Base-by-base conservation (phyloP, 2,888 invertebrate species). In the Melipona bicolor region DNA sequence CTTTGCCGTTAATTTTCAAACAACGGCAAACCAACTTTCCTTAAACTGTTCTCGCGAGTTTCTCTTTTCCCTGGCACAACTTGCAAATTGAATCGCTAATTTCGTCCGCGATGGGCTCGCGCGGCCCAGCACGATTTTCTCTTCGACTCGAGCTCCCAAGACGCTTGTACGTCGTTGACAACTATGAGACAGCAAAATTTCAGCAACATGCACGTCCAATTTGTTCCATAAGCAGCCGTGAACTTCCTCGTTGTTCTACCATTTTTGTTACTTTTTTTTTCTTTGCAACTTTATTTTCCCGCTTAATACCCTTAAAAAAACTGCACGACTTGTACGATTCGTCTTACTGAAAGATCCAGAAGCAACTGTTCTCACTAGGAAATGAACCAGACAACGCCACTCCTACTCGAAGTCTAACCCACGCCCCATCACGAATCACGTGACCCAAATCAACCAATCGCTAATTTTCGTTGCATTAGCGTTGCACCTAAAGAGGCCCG, bases 11-110 rank as follows among this genome's bases (percentile, higher is more conserved):
- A 70, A 77, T 70, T 70, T 61, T 62, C 61, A 62, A 62, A 62
- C 50, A 69, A 70, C 69, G 69, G 52, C 50, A 59, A 49, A 9
- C 59, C 24, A 72, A 61, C 71, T 72, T 72, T 49, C 32, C 36
- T 27, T 72, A 72, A 72, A 72, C 61, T 49, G 71, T 27, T 72
- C 71, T 27, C 71, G 61, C 71, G 59, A 72, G 49, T 61, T 72
- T 61, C 71, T 24, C 61, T 61, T 72, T 72, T 72, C 61, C 6
- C 43, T 27, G 43, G 43, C 61, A 21, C 21, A 61, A 72, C 49
- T 72, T 49, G 21, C 49, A 72, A 49, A 72, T 72, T 61, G 49
- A 72, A 72, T 72, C 71, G 27, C 71, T 72, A 72, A 72, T 72
- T 72, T 49, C 71, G 32, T 61, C 27, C 61, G 27, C 32, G 32